Evolutionary conservation across 2,888 invertebrate species (phyloP).

Genomic region (Eurytoma adleriae): DNA sequence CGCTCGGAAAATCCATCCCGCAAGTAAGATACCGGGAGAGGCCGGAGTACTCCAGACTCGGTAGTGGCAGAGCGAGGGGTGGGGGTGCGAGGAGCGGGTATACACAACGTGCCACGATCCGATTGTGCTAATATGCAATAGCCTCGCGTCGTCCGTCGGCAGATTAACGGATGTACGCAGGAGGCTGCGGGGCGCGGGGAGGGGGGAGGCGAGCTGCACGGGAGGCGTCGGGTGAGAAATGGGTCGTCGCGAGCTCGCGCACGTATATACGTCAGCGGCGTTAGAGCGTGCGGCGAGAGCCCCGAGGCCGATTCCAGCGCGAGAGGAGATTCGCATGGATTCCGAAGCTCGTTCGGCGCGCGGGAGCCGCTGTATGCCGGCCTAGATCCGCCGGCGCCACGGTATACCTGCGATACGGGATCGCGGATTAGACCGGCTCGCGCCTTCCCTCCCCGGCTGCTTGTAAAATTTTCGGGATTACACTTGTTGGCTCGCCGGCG

Average conservation of each 20-base stretch:
- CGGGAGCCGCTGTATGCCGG: not conserved
- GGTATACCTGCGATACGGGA: conserved; percentile 7
- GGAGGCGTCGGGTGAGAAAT: conserved; percentile 35
- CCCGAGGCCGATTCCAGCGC: not conserved
- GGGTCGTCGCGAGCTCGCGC: conserved; percentile 22
- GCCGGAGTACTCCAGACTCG: too few relatives aligned
- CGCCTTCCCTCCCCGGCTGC: not conserved
- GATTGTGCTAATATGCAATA: conserved; percentile 63
- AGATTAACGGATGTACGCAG: conserved; percentile 47
- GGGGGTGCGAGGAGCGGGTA: not conserved
- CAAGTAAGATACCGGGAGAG: too few relatives aligned
- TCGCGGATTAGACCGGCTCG: not conserved
- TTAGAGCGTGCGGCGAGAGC: conserved; percentile 31
- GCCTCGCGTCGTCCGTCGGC: conserved; percentile 32
- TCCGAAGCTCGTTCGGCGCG: conserved; percentile 41
- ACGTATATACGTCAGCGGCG: conserved; percentile 1
- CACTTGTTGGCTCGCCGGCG: too few relatives aligned
- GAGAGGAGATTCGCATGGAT: conserved; percentile 40
- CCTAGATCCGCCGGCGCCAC: not conserved
- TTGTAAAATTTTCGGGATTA: not conserved
- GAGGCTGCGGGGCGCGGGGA: not conserved
- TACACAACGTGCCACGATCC: conserved; percentile 60
- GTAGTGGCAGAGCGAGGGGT: too few relatives aligned
- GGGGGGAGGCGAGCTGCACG: not conserved
- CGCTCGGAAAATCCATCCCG: too few relatives aligned